Evolutionary conservation across 2,888 invertebrate genomes (phyloP), one percentile per base, ranked within the genome.

Genomic region (Salpingus planirostris): DNA sequence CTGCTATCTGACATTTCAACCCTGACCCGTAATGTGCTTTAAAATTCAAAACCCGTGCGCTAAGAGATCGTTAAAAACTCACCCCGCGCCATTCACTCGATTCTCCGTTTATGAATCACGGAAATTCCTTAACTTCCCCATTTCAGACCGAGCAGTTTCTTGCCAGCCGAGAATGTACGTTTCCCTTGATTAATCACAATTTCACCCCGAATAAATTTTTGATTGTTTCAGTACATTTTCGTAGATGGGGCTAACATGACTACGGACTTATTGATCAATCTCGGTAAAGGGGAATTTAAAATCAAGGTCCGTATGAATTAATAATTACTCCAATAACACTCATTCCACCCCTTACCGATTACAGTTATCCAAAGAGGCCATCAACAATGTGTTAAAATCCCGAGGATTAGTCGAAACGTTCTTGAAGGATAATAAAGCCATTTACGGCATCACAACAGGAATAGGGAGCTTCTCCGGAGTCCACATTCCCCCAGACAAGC

Each of bases 401-500:
- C 54, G 77, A 33, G 57, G 60, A 1, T 51, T 78, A 22, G 61
- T 78, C 15, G 76, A 77, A 29, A 68, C 70, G 32, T 71, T 77
- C 37, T 59, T 78, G 3, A 59, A 62, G 21, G 73, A 73, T 46
- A 21, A 27, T 13, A 24, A 25, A 7, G 14, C 27, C 5, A 30
- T 38, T 24, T 43, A 43, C 21, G 43, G 43, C 11, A 28, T 43
- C 2, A 41, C 40, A 2, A 43, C 43, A 7, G 43, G 43, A 11
- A 21, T 41, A 11, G 43, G 40, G 7, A 38, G 28, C 15, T 43
- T 43, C 22, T 15, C 31, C 4, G 18, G 15, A 8, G 28, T 38
- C 7, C 15, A 31, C 22, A 38, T 43, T 11, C 34, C 37, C 2
- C 24, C 11, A 2, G 31, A 41, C 6, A 32, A 38, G 21, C 35